Base-by-base conservation (phyloP, 2,797 vertebrate genomes). In the Acanthornis magna region DNA sequence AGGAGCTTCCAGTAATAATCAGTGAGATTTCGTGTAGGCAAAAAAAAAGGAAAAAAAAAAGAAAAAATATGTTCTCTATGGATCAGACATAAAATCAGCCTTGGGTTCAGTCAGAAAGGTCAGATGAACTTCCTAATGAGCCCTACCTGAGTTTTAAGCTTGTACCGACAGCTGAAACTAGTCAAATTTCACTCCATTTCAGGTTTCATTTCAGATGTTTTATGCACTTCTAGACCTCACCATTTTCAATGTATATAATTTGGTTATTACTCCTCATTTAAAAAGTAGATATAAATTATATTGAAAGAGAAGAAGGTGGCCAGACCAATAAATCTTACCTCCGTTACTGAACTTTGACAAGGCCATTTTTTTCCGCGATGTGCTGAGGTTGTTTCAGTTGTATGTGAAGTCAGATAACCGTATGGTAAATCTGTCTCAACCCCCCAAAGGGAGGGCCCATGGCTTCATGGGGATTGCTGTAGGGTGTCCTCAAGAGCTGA, bases 71-170 rank as follows among this genome's bases (percentile, higher is more conserved):
- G 43, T 92, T 96, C 79, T 94, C 6, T 86, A 17, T 84, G 89
- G 83, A 95, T 91, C 70, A 95, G 80, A 96, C 34, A 67, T 55
- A 90, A 93, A 88, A 85, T 63, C 88, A 90, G 48, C 57, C 38
- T 78, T 80, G 73, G 51, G 48, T 95, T 95, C 85, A 88, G 77
- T 79, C 42, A 90, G 66, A 95, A 94, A 91, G 89, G 96, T 93
- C 95, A 95, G 73, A 48, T 65, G 66, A 96, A 93, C 85, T 93
- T 95, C 89, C 54, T 97, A 96, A 96, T 79, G 89, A 96, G 84
- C 91, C 72, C 85, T 95, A 91, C 85, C 73, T 60, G 87, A 93
- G 89, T 85, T 93, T 95, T 89, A 82, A 91, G 45, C 50, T 88
- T 71, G 22, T 73, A 73, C 47, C 0, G 0, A 67, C 38, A 74